Percentiles rank a stretch among this genome's conserved stretches.
Evolutionary conservation across 2,797 vertebrate species (phyloP).

Genomic region (Yasuhikotakia modesta): DNA sequence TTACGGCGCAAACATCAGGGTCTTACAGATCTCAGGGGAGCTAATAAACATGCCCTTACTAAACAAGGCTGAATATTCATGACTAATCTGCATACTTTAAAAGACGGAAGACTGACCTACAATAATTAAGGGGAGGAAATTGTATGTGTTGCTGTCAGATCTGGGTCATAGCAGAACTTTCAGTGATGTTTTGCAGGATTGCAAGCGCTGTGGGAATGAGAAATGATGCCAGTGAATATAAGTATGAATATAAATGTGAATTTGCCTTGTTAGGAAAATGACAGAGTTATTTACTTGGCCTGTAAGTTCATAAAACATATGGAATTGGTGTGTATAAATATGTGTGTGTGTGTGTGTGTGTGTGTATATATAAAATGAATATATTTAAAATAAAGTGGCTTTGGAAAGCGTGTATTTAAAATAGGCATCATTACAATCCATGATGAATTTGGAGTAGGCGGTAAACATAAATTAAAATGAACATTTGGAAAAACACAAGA

Average conservation of each 20-base stretch:
- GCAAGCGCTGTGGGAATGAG: neutral
- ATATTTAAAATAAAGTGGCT: neutral
- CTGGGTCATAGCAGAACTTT: neutral
- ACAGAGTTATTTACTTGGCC: neutral
- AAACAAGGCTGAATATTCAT: conserved; percentile 48
- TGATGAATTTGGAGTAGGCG: conserved; percentile 33
- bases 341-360: too few relatives aligned
- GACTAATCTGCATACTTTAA: conserved; percentile 39
- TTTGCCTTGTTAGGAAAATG: neutral
- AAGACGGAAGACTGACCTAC: conserved; percentile 34
- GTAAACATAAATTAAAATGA: conserved; percentile 38
- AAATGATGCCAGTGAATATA: neutral
- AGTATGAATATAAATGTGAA: neutral
- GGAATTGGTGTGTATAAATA: neutral
- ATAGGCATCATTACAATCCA: neutral
- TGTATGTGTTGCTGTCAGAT: neutral
- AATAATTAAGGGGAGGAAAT: conserved; percentile 17
- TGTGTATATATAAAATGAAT: too few relatives aligned
- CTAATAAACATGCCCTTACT: conserved; percentile 50
- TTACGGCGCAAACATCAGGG: conserved; percentile 54
- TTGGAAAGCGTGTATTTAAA: neutral
- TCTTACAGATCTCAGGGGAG: conserved; percentile 56
- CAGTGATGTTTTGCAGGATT: neutral
- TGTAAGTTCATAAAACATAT: neutral
- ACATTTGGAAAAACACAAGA: conserved; percentile 21